phyloP scores from a whole-genome alignment of 2,113 vertebrate genomes.

The Potamarius usumacintae region DNA sequence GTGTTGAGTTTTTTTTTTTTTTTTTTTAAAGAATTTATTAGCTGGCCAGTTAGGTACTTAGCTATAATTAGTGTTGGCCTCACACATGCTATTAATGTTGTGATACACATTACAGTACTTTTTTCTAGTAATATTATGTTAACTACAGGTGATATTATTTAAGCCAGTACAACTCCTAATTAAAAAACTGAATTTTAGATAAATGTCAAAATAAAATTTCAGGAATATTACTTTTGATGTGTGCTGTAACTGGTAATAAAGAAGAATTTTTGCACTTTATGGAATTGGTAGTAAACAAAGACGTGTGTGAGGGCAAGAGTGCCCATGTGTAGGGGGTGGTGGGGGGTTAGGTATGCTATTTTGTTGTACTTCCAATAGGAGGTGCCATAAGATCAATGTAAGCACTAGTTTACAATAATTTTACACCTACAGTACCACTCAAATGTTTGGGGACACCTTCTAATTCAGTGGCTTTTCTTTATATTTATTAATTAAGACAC shows the following conservation, averaged over 20 bases:
- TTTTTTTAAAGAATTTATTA: neutral
- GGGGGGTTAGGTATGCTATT: neutral
- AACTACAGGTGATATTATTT: neutral
- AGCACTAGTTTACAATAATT: neutral
- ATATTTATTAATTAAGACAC: too few species aligned
- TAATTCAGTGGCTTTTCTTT: too few species aligned
- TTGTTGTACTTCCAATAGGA: slow-evolving; percentile 2
- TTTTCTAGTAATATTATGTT: neutral
- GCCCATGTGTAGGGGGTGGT: neutral
- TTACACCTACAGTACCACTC: too few species aligned
- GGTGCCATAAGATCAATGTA: neutral
- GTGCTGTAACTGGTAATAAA: neutral
- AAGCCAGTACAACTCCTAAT: neutral
- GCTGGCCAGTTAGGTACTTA: neutral
- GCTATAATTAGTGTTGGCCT: neutral
- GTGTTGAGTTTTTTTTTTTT: neutral
- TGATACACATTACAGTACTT: neutral
- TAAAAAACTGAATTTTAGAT: neutral
- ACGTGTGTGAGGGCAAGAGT: neutral
- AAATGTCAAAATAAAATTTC: neutral
- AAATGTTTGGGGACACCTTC: too few species aligned
- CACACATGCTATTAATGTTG: neutral
- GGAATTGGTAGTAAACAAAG: neutral
- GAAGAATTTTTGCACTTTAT: neutral
- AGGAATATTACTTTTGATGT: neutral